Conservation (phyloP, 1,140 invertebrate genomes). For the Drosophila quadrilineata region DNA sequence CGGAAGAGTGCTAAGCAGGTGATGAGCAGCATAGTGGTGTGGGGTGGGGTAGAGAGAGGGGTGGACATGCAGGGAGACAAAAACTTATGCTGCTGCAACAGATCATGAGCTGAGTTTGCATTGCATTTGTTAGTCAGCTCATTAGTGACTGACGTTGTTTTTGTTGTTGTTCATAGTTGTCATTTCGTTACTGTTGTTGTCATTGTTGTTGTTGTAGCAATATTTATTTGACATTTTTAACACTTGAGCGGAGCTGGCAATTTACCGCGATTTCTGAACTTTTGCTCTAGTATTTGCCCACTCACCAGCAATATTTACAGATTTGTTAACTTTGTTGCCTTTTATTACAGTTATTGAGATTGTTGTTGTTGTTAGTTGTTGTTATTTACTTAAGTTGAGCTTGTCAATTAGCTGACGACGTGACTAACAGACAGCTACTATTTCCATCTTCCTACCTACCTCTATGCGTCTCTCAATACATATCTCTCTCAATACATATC, state of each 20-base stretch:
- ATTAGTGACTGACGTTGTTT: constrained; percentile 66
- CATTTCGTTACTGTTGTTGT: constrained; percentile 10
- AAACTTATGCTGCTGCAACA: constrained; percentile 29
- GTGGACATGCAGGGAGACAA: too few species aligned
- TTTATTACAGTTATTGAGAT: constrained; percentile 30
- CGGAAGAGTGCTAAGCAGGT: too few species aligned
- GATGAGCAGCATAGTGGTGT: too few species aligned
- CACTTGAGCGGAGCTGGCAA: constrained; percentile 56
- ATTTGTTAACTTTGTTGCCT: constrained; percentile 57
- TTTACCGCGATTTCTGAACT: constrained; percentile 36
- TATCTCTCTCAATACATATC: neutral
- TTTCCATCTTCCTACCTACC: neutral
- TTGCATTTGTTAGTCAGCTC: constrained; percentile 53
- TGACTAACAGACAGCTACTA: neutral
- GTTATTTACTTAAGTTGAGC: constrained; percentile 34
- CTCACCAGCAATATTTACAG: constrained; percentile 34
- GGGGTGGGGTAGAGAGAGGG: neutral
- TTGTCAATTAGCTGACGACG: constrained; percentile 31
- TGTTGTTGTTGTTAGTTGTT: constrained; percentile 20
- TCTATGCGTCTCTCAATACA: too few species aligned
- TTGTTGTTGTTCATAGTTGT: constrained; percentile 45
- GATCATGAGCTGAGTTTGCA: constrained; percentile 43
- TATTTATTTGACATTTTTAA: constrained; percentile 71
- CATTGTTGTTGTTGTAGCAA: constrained; percentile 41
- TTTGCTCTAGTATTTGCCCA: constrained; percentile 26